phyloP scores from a whole-genome alignment of 1,140 invertebrate genomes.

The Maniola jurtina region DNA sequence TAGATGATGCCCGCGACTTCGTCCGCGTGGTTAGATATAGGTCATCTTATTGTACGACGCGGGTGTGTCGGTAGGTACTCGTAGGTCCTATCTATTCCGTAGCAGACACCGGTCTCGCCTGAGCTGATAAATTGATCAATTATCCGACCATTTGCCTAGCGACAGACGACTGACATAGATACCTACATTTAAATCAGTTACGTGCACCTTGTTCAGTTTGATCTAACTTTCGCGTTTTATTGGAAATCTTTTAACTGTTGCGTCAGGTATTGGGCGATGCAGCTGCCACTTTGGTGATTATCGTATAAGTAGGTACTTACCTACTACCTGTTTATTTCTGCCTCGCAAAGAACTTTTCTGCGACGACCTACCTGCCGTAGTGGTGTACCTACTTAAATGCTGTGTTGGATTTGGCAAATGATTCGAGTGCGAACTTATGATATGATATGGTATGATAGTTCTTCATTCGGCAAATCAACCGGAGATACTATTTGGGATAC shows the following conservation, averaged over 20 bases:
- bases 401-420: no score
- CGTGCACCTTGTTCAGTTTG: slow-evolving; percentile 22
- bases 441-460: no score
- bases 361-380: no score
- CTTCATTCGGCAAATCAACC: no score
- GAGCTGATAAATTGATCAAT: slow-evolving; percentile 59
- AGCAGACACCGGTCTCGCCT: slow-evolving; percentile 36
- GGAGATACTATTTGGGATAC: no score
- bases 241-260: slow-evolving; percentile 12
- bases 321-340: no score
- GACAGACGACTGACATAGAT: slow-evolving; percentile 45
- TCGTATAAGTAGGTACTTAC: no score
- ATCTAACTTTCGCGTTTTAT: slow-evolving; percentile 2
- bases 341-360: no score
- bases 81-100: background rate
- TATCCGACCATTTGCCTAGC: slow-evolving; percentile 51
- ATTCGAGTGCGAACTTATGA: no score
- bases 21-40: background rate
- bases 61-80: slow-evolving; percentile 4
- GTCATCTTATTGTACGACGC: background rate
- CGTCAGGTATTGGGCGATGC: background rate
- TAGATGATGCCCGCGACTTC: no score
- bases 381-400: no score
- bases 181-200: slow-evolving; percentile 27
- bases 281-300: no score